phyloP scores from a whole-genome alignment of 2,797 vertebrate genomes.

The Novumbra hubbsi region DNA sequence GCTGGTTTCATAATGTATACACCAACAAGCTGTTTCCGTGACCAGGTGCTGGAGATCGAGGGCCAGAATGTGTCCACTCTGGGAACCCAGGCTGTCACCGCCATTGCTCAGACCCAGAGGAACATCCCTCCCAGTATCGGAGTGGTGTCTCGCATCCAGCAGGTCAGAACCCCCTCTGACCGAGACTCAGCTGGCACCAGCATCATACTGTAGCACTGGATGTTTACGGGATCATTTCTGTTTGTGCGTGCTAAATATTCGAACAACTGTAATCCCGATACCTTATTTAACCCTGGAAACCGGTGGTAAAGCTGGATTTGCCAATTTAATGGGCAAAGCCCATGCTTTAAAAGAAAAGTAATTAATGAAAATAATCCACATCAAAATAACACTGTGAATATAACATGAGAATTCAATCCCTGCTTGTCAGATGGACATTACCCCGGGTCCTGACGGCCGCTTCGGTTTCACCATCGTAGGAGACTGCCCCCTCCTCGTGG shows the following conservation, averaged over 20 bases:
- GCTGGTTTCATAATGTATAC: no score
- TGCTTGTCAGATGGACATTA: constrained; percentile 68
- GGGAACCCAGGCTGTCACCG: constrained; percentile 73
- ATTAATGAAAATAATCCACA: neutral
- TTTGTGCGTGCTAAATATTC: neutral
- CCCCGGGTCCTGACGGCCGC: constrained; percentile 69
- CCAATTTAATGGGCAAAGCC: neutral
- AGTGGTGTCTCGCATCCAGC: constrained; percentile 87
- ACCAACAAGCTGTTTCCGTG: constrained; percentile 55
- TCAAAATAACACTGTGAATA: neutral
- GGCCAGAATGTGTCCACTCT: constrained; percentile 86
- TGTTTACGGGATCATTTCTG: neutral
- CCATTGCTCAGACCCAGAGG: constrained; percentile 81
- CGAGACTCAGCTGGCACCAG: neutral
- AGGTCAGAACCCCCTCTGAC: constrained; percentile 44
- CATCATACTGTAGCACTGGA: neutral
- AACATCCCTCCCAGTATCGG: constrained; percentile 95
- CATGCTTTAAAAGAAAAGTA: neutral
- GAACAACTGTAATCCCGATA: neutral
- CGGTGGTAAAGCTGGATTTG: neutral
- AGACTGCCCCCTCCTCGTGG: constrained; percentile 80
- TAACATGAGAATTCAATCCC: neutral
- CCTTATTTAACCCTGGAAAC: constrained; percentile 3
- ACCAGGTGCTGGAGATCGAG: constrained; percentile 95
- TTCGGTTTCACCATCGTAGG: constrained; percentile 82